Evolutionary conservation across 1,140 invertebrate genomes (phyloP), one percentile per base, ranked within the genome.

Genomic region (Lamellibrachia luymesi): DNA sequence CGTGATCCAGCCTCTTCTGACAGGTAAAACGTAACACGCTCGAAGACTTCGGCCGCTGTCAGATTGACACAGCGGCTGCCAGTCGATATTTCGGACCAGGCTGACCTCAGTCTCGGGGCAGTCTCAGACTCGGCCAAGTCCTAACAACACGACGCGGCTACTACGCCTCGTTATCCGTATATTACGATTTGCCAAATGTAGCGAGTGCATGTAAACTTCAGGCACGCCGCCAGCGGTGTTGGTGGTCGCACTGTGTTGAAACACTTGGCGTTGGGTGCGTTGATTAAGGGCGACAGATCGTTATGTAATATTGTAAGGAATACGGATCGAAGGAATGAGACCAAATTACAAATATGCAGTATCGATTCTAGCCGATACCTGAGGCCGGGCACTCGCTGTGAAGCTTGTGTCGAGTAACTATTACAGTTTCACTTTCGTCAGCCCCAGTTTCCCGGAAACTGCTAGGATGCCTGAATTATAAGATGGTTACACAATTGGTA

Each of bases 1-100:
- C 50, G 93, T 94, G 27, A 93, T 94, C 25, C 93, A 94, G 56
- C 93, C 93, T n/a, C 93, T 94, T 51, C 91, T 94, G 38, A 93
- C 93, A 27, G 93, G 93, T 94, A 92, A 92, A 38, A 80, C 64
- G 2, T 22, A 80, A 10, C 17, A 80, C 64, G 17, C 64, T 8
- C 64, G 25, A 80, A 10, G 64, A 22, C 4, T 10, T 80, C 25
- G 64, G 64, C 64, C 64, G 17, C 64, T 80, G 7, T 80, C 64
- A 80, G 64, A 80, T 80, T 80, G 64, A 80, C 64, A 80, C 25
- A 17, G 64, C 64, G 64, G 64, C 13, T 22, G 64, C 64, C 17
- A 17, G 13, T 80, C 25, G 64, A 80, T 80, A 80, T 80, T 80
- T 17, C 64, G 17, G 64, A 80, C 64, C 64, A 22, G 64, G 64